A percentile compares a stretch with the other conserved stretches of the same genome.
phyloP scores from a whole-genome alignment of 2,797 vertebrate species.

The Malacoctenus gilli region DNA sequence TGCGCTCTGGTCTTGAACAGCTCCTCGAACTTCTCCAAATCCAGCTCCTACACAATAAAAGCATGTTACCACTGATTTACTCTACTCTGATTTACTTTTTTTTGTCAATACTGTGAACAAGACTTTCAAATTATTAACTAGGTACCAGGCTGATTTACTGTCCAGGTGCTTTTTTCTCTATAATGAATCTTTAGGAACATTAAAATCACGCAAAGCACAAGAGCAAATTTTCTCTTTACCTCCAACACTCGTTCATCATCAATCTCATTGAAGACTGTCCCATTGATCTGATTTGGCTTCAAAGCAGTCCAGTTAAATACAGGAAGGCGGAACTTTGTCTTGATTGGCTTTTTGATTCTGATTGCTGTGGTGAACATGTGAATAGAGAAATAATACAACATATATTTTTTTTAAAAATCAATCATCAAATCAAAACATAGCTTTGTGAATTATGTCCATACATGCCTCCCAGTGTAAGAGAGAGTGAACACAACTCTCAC shows the following conservation, averaged over 20 bases:
- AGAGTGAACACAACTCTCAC: too few species aligned
- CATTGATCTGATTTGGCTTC: constrained; percentile 98
- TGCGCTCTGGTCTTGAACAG: constrained; percentile 97
- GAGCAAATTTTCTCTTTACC: constrained; percentile 80
- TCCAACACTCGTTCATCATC: constrained; percentile 95
- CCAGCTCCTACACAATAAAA: constrained; percentile 84
- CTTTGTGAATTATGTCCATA: too few species aligned
- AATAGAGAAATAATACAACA: background rate
- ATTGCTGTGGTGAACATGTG: constrained; percentile 84
- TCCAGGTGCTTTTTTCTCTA: too few species aligned
- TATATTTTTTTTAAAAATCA: too few species aligned
- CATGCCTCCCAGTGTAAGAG: too few species aligned
- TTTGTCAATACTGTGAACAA: too few species aligned
- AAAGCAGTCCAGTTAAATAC: constrained; percentile 98
- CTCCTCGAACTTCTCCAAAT: constrained; percentile 95
- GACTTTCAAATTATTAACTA: too few species aligned
- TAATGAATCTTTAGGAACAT: too few species aligned
- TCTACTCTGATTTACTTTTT: constrained; percentile 8
- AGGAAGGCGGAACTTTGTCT: constrained; percentile 96
- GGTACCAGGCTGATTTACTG: too few species aligned
- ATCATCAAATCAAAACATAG: too few species aligned
- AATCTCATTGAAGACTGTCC: constrained; percentile 96
- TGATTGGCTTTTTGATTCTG: constrained; percentile 97
- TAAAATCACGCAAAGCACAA: too few species aligned
- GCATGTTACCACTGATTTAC: background rate